Evolutionary conservation across 2,888 invertebrate species (phyloP).

Genomic region (Lycocerus yunnanus): DNA sequence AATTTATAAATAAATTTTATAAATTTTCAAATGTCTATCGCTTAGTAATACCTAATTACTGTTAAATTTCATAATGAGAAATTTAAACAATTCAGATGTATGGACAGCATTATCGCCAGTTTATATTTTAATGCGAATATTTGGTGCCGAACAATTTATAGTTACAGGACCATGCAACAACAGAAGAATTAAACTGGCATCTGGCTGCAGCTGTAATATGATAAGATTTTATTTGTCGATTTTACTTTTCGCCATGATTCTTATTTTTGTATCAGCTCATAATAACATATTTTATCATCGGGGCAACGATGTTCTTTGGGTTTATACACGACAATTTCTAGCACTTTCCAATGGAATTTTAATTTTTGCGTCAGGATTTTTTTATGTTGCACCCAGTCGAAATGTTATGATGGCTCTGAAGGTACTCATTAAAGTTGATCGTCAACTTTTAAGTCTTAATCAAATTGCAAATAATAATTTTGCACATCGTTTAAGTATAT

Average conservation of each 20-base stretch:
- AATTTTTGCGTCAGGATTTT: background rate
- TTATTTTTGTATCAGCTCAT: background rate
- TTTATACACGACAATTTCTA: background rate
- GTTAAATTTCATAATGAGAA: too few relatives aligned
- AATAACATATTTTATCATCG: background rate
- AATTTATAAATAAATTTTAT: too few relatives aligned
- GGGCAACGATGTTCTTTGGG: background rate
- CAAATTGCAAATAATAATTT: background rate
- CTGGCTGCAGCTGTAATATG: background rate
- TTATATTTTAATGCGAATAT: background rate
- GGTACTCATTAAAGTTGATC: background rate
- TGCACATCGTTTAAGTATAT: background rate
- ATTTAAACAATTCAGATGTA: background rate
- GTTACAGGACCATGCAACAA: background rate
- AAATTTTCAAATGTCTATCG: too few relatives aligned
- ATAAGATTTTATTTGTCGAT: background rate
- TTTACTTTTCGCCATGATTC: background rate
- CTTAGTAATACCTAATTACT: too few relatives aligned
- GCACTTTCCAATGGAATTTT: background rate
- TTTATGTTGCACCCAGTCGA: background rate
- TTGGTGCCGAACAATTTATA: background rate
- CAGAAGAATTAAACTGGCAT: background rate
- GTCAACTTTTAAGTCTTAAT: background rate
- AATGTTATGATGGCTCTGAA: background rate
- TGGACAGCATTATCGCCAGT: background rate